phyloP scores from a whole-genome alignment of 2,113 vertebrate species.

The Saccopteryx leptura region DNA sequence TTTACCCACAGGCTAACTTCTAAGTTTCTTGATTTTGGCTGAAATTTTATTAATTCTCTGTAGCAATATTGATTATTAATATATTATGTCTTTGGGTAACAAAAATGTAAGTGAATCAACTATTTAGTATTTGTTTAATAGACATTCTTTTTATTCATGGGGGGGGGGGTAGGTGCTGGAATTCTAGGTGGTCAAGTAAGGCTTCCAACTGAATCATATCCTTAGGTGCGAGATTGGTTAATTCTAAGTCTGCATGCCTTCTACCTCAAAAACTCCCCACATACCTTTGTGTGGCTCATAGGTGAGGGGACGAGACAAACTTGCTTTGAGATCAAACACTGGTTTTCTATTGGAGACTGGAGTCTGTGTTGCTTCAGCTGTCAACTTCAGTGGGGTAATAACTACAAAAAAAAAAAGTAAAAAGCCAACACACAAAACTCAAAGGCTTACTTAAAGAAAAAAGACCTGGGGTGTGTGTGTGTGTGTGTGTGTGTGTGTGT shows the following conservation, averaged over 20 bases:
- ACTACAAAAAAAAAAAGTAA: constrained; percentile 83
- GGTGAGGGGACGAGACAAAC: constrained; percentile 93
- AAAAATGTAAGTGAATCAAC: neutral
- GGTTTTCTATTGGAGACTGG: constrained; percentile 90
- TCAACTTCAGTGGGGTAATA: constrained; percentile 90
- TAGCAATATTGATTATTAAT: neutral
- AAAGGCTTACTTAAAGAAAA: constrained; percentile 40
- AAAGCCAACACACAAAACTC: neutral
- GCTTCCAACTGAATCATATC: neutral
- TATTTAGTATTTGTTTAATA: neutral
- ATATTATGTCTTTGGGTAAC: neutral
- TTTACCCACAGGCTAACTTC: neutral
- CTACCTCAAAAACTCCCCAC: neutral
- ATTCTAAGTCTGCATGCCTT: neutral
- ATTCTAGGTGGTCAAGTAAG: neutral
- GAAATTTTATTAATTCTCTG: constrained; percentile 40
- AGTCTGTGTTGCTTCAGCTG: constrained; percentile 82
- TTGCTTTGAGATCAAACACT: constrained; percentile 95
- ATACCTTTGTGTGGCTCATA: constrained; percentile 96
- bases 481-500: too few relatives aligned
- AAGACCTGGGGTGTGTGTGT: too few relatives aligned
- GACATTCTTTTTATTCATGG: constrained; percentile 10
- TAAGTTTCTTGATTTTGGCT: constrained; percentile 38
- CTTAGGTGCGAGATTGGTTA: neutral
- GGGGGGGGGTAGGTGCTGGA: neutral